A percentile compares a stretch with the other conserved stretches of the same genome.
phyloP scores from a whole-genome alignment of 2,113 vertebrate genomes.

The Galbula dea region DNA sequence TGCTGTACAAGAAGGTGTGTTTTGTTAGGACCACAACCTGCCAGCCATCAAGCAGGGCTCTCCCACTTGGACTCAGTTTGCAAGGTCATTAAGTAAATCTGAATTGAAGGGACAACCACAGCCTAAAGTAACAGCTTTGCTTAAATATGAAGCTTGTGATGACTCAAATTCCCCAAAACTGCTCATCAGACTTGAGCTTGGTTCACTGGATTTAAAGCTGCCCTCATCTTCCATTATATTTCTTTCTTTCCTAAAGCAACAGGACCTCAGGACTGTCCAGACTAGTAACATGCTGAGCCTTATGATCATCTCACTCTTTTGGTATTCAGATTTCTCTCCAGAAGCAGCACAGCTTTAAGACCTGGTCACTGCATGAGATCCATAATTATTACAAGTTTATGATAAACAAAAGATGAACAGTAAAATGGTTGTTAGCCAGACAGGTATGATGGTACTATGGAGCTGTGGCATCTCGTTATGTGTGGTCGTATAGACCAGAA shows the following conservation, averaged over 20 bases:
- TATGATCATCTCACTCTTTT: neutral
- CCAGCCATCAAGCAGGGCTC: neutral
- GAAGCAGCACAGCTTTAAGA: neutral
- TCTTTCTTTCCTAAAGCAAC: neutral
- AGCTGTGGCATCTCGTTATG: too few relatives aligned
- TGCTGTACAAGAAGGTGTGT: neutral
- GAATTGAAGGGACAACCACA: neutral
- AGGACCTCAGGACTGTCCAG: neutral
- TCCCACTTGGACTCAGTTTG: neutral
- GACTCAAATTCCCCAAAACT: neutral
- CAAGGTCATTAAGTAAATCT: neutral
- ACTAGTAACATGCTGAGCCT: neutral
- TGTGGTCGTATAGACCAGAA: neutral
- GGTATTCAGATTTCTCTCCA: neutral
- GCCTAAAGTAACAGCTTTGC: neutral
- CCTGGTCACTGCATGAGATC: neutral
- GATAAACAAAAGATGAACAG: neutral
- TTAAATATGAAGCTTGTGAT: neutral
- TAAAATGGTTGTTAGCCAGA: neutral
- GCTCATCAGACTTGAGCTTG: neutral
- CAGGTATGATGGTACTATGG: neutral
- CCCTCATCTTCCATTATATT: neutral
- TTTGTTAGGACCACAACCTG: too few relatives aligned
- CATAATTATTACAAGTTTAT: neutral
- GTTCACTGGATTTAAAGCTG: neutral